These are phyloP conservation scores for Lepidurus apus DNA, from an alignment of 1,140 invertebrate genomes.

Conservation along the genomic window DNA sequence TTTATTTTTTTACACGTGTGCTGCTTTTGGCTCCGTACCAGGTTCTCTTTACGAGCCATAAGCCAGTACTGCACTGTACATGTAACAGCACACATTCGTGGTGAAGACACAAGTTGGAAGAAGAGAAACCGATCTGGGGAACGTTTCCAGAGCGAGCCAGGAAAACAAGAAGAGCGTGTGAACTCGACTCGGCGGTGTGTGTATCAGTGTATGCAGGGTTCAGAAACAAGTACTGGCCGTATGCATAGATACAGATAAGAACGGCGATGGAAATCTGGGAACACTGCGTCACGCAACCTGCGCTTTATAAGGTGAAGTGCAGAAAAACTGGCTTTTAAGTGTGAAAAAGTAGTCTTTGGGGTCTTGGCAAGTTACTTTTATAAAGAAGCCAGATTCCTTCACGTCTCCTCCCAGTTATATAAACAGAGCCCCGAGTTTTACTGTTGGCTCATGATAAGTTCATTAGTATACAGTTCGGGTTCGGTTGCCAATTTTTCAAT, in stretches of 20 bases:
- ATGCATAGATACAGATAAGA: conserved; percentile 6
- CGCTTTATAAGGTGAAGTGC: not conserved
- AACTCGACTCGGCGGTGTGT: not conserved
- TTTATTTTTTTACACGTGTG: too few species aligned
- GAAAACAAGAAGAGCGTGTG: conserved; percentile 15
- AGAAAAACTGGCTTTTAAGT: conserved; percentile 7
- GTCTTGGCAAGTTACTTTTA: not conserved
- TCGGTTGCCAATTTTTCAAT: not conserved
- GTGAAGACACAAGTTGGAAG: not conserved
- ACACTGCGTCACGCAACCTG: conserved; percentile 2
- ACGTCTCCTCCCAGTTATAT: not conserved
- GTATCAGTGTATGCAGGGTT: too few species aligned
- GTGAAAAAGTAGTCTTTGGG: not conserved
- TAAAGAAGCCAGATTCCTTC: not conserved
- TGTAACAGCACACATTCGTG: not conserved
- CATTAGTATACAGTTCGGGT: not conserved
- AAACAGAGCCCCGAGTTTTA: too few species aligned
- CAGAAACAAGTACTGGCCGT: conserved; percentile 1
- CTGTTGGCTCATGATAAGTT: not conserved
- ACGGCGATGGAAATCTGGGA: not conserved
- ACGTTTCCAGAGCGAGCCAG: not conserved
- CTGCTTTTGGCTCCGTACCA: too few species aligned
- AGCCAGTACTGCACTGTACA: not conserved
- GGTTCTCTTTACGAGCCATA: too few species aligned
- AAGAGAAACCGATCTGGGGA: conserved; percentile 1